Evolutionary conservation across 2,797 vertebrate genomes (phyloP).

Genomic region (Simalia tracyae): DNA sequence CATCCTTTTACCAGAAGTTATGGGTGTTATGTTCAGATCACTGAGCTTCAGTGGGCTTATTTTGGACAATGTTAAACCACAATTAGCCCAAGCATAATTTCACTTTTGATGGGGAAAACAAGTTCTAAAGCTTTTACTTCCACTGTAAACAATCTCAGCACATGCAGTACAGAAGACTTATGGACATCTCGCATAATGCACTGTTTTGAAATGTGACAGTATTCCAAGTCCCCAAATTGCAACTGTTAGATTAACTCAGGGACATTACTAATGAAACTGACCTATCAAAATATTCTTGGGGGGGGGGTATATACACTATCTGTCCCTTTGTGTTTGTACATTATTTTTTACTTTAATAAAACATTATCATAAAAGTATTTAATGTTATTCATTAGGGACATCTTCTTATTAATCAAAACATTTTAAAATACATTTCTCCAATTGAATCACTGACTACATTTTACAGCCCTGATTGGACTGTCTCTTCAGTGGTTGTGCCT

Average conservation of each 20-base stretch:
- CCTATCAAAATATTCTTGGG: background rate
- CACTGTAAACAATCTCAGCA: background rate
- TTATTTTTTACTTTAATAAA: background rate
- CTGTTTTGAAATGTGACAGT: background rate
- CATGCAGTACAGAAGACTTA: background rate
- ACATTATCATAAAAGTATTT: background rate
- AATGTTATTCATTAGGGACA: background rate
- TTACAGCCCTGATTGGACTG: background rate
- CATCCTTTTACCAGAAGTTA: background rate
- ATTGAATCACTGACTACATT: background rate
- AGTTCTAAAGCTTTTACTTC: background rate
- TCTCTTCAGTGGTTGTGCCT: background rate
- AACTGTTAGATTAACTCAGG: background rate
- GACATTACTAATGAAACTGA: background rate
- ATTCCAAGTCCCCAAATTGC: background rate
- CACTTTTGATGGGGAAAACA: background rate
- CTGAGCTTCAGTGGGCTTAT: background rate
- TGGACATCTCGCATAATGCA: background rate
- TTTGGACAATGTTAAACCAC: background rate
- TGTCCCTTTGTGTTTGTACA: background rate
- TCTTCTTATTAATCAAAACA: background rate
- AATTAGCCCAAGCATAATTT: background rate
- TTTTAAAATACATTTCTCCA: background rate
- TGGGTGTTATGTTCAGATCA: background rate
- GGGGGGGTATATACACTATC: background rate